Evolutionary conservation across 2,113 vertebrate genomes (phyloP).

Genomic region (Heterocephalus glaber): DNA sequence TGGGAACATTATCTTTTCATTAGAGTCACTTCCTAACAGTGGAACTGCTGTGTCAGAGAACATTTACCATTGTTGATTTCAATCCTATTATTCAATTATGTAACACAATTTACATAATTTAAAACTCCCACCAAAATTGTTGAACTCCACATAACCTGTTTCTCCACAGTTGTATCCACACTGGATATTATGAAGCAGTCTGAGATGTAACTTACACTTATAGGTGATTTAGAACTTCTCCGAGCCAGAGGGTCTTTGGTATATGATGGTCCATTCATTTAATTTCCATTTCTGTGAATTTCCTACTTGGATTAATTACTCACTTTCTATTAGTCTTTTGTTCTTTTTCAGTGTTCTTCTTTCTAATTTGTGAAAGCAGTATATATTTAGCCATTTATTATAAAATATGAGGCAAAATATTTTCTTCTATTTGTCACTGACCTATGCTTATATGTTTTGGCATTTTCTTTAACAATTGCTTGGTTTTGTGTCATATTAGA

Average conservation of each 20-base stretch:
- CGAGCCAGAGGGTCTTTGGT: background rate
- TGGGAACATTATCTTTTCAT: constrained; percentile 2
- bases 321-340: background rate
- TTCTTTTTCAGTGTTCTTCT: constrained; percentile 20
- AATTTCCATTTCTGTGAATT: constrained; percentile 29
- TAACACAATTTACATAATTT: background rate
- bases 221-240: background rate
- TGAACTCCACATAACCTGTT: background rate
- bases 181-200: background rate
- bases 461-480: constrained; percentile 43
- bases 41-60: background rate
- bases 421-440: constrained; percentile 43
- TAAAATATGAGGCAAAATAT: background rate
- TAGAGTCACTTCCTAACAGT: background rate
- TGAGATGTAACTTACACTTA: background rate
- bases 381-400: background rate
- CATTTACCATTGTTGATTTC: constrained; percentile 32
- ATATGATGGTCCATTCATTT: background rate
- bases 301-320: background rate
- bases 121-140: background rate
- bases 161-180: background rate
- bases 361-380: background rate
- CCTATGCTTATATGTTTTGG: constrained; percentile 51
- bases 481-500: constrained; percentile 51
- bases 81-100: background rate